A percentile compares a stretch with the other conserved stretches of the same genome.
Evolutionary conservation across 1,140 invertebrate species (phyloP).

Genomic region (Tetragonula clypearis): DNA sequence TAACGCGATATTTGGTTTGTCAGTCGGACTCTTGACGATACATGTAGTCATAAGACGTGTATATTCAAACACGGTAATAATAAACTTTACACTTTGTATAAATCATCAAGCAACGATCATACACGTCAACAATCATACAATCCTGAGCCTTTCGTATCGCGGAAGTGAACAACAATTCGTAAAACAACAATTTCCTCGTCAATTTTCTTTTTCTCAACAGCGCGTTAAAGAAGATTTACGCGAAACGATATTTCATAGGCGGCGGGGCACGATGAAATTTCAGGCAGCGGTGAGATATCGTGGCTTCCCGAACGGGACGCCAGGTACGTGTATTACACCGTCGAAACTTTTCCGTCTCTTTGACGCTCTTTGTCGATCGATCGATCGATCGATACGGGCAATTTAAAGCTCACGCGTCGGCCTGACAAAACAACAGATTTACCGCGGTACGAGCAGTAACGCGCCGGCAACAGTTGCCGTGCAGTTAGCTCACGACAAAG

Average conservation of each 20-base stretch:
- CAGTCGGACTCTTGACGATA: too few relatives aligned
- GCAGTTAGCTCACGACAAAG: slow-evolving; percentile 39
- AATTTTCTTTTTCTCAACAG: too few relatives aligned
- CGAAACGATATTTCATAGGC: background rate
- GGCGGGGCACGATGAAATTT: background rate
- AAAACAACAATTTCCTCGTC: background rate
- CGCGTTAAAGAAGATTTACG: background rate
- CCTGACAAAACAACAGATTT: slow-evolving; percentile 38
- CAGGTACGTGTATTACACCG: background rate
- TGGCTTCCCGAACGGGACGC: background rate
- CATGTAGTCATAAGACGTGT: too few relatives aligned
- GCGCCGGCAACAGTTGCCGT: background rate
- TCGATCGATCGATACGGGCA: slow-evolving; percentile 34
- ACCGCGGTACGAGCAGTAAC: background rate
- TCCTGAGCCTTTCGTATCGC: too few relatives aligned
- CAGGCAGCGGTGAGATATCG: background rate
- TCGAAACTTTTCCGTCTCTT: slow-evolving; percentile 12
- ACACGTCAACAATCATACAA: too few relatives aligned
- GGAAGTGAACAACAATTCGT: background rate
- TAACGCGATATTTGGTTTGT: too few relatives aligned
- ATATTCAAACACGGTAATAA: too few relatives aligned
- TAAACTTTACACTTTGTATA: too few relatives aligned
- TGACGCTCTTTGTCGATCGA: background rate
- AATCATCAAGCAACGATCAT: too few relatives aligned
- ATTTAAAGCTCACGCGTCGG: slow-evolving; percentile 26